These are phyloP conservation scores for Cettia cetti DNA, from an alignment of 2,113 vertebrate species.

Conservation along the genomic window DNA sequence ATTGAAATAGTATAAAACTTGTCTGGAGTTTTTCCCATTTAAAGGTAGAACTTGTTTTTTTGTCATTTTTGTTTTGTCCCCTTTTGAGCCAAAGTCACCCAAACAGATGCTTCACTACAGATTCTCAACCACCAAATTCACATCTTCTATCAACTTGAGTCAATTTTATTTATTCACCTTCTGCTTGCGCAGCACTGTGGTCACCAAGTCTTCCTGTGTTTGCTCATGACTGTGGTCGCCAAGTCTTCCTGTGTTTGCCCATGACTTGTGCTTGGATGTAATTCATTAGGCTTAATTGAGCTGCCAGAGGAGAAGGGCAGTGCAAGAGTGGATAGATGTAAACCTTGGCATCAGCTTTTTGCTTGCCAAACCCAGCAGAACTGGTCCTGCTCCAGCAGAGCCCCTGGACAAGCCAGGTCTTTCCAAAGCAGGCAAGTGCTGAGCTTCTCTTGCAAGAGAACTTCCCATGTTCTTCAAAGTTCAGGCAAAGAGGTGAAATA, in stretches of 20 bases:
- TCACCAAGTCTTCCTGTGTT: background rate
- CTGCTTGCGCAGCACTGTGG: background rate
- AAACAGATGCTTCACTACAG: background rate
- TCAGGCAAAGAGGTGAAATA: background rate
- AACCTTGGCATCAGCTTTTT: background rate
- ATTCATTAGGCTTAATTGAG: slow-evolving; percentile 16
- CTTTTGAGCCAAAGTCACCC: background rate
- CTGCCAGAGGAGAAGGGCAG: background rate
- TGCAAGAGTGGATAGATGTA: background rate
- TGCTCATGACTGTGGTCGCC: background rate
- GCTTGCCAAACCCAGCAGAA: background rate
- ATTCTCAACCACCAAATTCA: background rate
- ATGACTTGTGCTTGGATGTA: background rate
- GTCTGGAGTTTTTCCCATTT: background rate
- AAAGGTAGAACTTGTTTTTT: background rate
- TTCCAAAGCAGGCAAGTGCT: fast-evolving
- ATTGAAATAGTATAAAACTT: background rate
- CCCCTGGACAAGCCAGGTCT: background rate
- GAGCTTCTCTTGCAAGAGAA: background rate
- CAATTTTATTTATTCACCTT: slow-evolving; percentile 38
- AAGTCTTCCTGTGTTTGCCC: background rate
- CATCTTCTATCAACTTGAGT: slow-evolving; percentile 14
- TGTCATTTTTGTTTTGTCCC: background rate
- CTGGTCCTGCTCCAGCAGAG: background rate
- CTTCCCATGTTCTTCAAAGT: background rate